phyloP scores from a whole-genome alignment of 2,888 invertebrate genomes.

The Cataglyphis rosenhaueri region DNA sequence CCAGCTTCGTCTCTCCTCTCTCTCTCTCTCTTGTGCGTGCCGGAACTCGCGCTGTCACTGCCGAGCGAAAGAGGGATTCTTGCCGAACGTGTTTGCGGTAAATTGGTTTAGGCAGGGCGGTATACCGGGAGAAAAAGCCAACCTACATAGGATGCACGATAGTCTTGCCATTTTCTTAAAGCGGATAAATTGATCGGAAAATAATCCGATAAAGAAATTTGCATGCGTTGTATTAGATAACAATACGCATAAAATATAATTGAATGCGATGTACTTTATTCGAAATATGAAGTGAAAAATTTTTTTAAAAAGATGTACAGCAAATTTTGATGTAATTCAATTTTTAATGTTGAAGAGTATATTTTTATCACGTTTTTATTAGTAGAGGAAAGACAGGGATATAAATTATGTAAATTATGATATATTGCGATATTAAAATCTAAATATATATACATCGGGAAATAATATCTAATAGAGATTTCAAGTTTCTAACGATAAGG shows the following conservation, averaged over 20 bases:
- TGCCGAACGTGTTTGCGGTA: constrained; percentile 13
- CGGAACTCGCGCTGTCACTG: constrained; percentile 22
- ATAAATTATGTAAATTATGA: background rate
- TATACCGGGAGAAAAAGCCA: background rate
- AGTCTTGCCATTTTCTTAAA: background rate
- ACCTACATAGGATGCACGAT: background rate
- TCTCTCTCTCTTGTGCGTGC: background rate
- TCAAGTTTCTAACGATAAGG: background rate
- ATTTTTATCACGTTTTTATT: background rate
- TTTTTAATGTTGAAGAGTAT: background rate
- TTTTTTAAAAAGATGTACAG: background rate
- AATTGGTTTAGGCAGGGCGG: constrained; percentile 8
- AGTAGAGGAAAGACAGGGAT: background rate
- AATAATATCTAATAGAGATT: background rate
- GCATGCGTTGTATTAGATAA: background rate
- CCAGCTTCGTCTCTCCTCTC: constrained; percentile 2
- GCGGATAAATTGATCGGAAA: background rate
- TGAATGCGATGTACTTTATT: no score
- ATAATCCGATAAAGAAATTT: constrained; percentile 16
- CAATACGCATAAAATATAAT: background rate
- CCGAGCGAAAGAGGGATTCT: background rate
- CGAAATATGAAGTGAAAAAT: no score
- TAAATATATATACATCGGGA: background rate
- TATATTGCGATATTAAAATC: background rate
- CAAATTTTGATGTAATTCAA: background rate